Evolutionary conservation across 2,113 vertebrate species (phyloP), one percentile per base, ranked within the genome.

Genomic region (Saccopteryx leptura): DNA sequence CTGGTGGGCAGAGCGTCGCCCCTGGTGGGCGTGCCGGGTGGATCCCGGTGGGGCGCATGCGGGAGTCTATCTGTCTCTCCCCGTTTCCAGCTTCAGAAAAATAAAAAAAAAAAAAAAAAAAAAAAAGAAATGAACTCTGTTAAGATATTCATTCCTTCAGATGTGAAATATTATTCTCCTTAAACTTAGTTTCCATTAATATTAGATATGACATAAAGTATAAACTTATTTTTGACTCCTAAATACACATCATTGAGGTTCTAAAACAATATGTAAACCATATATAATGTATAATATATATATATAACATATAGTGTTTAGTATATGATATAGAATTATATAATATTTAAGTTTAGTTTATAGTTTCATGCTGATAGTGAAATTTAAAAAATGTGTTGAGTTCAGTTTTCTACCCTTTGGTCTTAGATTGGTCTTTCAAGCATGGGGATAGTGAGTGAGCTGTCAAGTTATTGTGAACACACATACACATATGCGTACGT

Each of bases 401-500:
- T 19, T 61, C 31, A 11, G 1, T 68, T 56, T 21, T 50, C 63
- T 72, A 52, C 17, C 18, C 28, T 3, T 54, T 11, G 5, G 7
- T 88, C 23, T 48, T 39, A 14, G 15, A 69, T 8, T 1, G 66
- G 33, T 19, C 24, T 13, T 71, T 46, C 7, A 48, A 21, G 21
- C 13, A 4, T 60, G 39, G 2, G 4, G 4, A 13, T 23, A n/a
- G 23, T 19, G 1, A 12, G 9, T 1, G 39, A n/a, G 7, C 4
- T 31, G 3, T 71, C 1, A 18, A 33, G 14, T 48, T 65, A 26
- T 28, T 46, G 14, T n/a, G 1, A 58, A 79, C 18, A 50, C 14
- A 18, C 5, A 14, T 68, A 15, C 4, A 14, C 24, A 71, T 4
- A 7, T 17, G 12, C 4, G 56, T 13, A 5, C 1, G 1, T 13